phyloP scores from a whole-genome alignment of 2,113 vertebrate species.

The Phrynosoma platyrhinos region DNA sequence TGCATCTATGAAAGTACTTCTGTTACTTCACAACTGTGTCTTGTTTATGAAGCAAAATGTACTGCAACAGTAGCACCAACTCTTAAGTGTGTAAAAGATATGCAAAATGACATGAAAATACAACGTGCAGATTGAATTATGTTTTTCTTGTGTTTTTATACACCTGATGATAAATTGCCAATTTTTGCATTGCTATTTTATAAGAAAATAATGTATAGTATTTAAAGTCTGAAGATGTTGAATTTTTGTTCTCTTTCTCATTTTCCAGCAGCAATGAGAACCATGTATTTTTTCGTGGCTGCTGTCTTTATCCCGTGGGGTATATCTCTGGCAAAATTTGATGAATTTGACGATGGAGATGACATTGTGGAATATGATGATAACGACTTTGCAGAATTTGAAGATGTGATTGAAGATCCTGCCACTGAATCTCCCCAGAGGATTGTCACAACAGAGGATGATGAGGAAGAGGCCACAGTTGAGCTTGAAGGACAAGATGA shows the following conservation, averaged over 20 bases:
- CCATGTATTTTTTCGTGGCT: conserved; percentile 59
- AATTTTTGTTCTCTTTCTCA: background rate
- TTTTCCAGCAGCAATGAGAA: conserved; percentile 75
- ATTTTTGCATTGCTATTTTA: background rate
- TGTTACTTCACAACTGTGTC: background rate
- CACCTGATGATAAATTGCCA: background rate
- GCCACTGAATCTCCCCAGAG: conserved; percentile 82
- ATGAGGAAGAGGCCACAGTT: conserved; percentile 91
- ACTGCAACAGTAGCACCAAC: background rate
- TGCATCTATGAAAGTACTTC: background rate
- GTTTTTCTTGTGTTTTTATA: background rate
- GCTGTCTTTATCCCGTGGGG: conserved; percentile 68
- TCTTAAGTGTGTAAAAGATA: background rate
- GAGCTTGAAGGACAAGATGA: conserved; percentile 92
- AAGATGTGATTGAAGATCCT: conserved; percentile 88
- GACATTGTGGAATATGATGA: conserved; percentile 95
- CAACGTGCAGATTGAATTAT: background rate
- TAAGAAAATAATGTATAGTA: background rate
- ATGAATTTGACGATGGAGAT: conserved; percentile 95
- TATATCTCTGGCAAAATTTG: conserved; percentile 82
- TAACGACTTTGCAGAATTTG: conserved; percentile 98
- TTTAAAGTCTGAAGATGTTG: background rate
- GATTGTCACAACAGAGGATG: conserved; percentile 80
- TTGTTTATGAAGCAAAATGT: background rate
- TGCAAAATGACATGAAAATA: background rate